phyloP scores from a whole-genome alignment of 2,113 vertebrate species.

The Anas platyrhynchos region DNA sequence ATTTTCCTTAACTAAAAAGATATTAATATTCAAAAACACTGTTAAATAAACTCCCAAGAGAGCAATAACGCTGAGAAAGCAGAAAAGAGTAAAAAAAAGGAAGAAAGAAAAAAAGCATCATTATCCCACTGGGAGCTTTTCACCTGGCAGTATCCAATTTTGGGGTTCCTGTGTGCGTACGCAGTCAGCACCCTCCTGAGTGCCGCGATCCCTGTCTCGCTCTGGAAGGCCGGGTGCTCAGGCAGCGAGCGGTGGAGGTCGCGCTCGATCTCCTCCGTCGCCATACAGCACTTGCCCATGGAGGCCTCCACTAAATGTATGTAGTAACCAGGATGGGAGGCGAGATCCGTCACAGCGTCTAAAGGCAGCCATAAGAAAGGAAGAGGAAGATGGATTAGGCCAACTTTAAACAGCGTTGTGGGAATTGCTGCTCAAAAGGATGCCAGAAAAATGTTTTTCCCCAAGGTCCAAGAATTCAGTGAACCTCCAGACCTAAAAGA shows the following conservation, averaged over 20 bases:
- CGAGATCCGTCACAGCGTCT: conserved; percentile 87
- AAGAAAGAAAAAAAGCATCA: rapidly evolving
- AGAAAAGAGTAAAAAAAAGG: background rate
- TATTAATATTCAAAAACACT: background rate
- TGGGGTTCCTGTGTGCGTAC: conserved; percentile 94
- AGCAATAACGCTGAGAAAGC: background rate
- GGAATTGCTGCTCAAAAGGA: background rate
- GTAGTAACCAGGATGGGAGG: conserved; percentile 87
- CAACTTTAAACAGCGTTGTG: rapidly evolving
- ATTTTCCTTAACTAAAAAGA: background rate
- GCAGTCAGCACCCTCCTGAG: conserved; percentile 92
- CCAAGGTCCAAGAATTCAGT: background rate
- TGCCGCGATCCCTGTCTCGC: conserved; percentile 88
- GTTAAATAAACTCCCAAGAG: background rate
- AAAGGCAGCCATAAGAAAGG: background rate
- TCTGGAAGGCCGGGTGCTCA: conserved; percentile 96
- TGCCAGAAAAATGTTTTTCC: background rate
- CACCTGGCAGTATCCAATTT: conserved; percentile 98
- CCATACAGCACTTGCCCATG: conserved; percentile 86
- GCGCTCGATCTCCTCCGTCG: conserved; percentile 93
- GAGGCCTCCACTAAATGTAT: conserved; percentile 84
- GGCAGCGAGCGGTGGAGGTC: conserved; percentile 96
- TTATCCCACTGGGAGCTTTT: rapidly evolving
- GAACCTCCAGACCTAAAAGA: background rate
- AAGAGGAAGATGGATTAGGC: background rate